A percentile compares a stretch with the other conserved stretches of the same genome.
Conservation (phyloP, 2,113 vertebrate genomes). For the Microcebus griseorufus region DNA sequence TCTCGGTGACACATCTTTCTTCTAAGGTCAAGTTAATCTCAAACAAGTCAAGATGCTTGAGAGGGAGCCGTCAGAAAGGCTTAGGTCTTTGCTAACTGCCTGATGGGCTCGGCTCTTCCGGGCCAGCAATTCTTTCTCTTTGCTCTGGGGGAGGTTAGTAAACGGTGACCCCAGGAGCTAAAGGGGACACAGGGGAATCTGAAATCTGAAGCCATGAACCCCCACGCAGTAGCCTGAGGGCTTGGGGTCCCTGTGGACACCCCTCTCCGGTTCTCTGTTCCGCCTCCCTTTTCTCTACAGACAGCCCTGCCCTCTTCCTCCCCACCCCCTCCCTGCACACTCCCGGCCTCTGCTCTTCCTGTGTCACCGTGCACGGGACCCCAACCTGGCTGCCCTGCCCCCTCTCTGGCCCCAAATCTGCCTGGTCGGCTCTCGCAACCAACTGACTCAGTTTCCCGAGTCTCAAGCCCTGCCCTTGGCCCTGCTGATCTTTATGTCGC, state of each 20-base stretch:
- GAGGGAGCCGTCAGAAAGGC: background rate
- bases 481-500: background rate
- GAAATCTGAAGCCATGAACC: background rate
- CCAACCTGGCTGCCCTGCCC: background rate
- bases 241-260: fast-evolving
- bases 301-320: too few relatives aligned
- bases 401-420: background rate
- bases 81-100: background rate
- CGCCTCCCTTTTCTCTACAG: background rate
- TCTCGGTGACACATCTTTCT: background rate
- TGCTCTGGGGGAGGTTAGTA: background rate
- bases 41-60: background rate
- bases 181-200: background rate
- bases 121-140: background rate
- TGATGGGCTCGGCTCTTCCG: fast-evolving
- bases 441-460: background rate
- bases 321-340: background rate
- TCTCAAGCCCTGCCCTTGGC: background rate
- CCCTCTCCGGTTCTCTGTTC: background rate
- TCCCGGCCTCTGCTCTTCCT: background rate
- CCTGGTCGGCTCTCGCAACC: background rate
- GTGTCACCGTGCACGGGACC: fast-evolving
- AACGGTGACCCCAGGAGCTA: background rate
- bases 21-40: background rate
- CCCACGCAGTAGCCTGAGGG: background rate